phyloP scores from a whole-genome alignment of 1,140 invertebrate genomes.

The Drosophila burlai region DNA sequence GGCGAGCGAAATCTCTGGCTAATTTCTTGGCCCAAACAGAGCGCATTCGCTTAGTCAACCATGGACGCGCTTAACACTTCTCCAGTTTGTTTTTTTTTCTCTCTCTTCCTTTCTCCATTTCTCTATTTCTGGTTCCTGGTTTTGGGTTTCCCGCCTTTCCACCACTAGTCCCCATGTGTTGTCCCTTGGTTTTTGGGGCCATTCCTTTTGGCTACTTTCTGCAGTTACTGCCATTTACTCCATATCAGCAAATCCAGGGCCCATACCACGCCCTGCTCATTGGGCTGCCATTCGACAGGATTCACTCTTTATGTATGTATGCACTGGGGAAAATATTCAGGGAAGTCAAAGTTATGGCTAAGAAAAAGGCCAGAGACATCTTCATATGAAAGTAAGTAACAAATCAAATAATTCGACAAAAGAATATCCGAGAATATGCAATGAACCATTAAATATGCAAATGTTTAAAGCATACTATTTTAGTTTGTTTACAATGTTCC shows the following conservation, averaged over 20 bases:
- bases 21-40: conserved; percentile 45
- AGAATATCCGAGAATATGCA: no score
- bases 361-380: no score
- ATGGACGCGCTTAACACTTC: conserved; percentile 41
- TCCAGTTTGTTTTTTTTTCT: background rate
- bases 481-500: no score
- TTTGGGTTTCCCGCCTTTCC: background rate
- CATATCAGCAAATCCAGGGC: conserved; percentile 53
- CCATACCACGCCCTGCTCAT: conserved; percentile 45
- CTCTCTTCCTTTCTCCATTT: background rate
- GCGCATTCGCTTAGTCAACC: conserved; percentile 48
- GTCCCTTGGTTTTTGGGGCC: conserved; percentile 13
- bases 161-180: conserved; percentile 3
- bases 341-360: background rate
- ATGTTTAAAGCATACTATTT: no score
- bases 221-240: conserved; percentile 56
- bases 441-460: no score
- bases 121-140: background rate
- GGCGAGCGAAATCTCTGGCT: conserved; percentile 41
- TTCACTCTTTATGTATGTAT: conserved; percentile 34
- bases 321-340: background rate
- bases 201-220: conserved; percentile 58
- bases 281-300: conserved; percentile 45
- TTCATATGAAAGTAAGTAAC: no score
- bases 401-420: no score